Percentiles rank a stretch among this genome's conserved stretches.
These are phyloP conservation scores for Coregonus clupeaformis DNA, from an alignment of 2,113 vertebrate species.

Conservation along the genomic window DNA sequence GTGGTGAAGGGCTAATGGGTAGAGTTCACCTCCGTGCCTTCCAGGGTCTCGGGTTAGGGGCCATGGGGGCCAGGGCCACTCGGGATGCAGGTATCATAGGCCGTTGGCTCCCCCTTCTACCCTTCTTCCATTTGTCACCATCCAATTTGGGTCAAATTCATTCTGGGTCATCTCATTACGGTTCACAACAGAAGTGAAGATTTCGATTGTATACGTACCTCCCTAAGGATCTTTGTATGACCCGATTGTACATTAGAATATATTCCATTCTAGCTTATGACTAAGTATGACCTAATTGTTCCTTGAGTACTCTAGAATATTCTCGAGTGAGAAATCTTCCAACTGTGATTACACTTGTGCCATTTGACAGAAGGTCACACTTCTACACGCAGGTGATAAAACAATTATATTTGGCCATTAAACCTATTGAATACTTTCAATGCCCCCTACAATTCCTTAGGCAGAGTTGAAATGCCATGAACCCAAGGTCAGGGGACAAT, in stretches of 20 bases:
- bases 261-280: too few species aligned
- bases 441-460: neutral
- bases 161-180: conserved; percentile 68
- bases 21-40: conserved; percentile 17
- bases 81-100: conserved; percentile 28
- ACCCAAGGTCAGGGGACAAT: too few species aligned
- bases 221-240: conserved; percentile 35
- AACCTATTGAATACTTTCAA: neutral
- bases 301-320: conserved; percentile 8
- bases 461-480: too few species aligned
- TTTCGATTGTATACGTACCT: conserved; percentile 19
- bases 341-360: neutral
- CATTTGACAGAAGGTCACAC: too few species aligned
- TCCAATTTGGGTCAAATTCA: conserved; percentile 65
- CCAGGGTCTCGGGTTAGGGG: conserved; percentile 31
- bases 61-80: conserved; percentile 34
- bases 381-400: too few species aligned
- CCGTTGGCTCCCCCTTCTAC: conserved; percentile 9
- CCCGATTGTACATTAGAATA: conserved; percentile 34
- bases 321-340: neutral
- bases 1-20: conserved; percentile 49
- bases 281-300: conserved; percentile 39
- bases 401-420: too few species aligned
- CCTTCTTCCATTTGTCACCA: conserved; percentile 36
- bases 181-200: conserved; percentile 53